A percentile compares a stretch with the other conserved stretches of the same genome.
Conservation (phyloP, 2,888 invertebrate species). For the Agonum fuliginosum region DNA sequence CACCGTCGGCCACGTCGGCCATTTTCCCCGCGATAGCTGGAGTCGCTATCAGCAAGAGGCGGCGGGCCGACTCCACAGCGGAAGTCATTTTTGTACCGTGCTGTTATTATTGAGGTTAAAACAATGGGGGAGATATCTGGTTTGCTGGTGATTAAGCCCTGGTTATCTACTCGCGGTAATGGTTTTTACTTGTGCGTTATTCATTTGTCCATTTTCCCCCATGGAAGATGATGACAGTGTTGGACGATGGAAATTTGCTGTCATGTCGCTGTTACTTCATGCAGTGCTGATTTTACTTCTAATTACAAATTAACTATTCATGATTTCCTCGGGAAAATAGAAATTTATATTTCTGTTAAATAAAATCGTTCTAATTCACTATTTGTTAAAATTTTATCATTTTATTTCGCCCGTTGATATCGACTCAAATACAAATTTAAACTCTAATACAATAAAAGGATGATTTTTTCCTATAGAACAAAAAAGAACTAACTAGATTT, state of each 20-base stretch:
- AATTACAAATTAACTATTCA: slow-evolving; percentile 10
- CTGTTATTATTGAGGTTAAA: slow-evolving; percentile 52
- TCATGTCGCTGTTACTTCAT: not conserved
- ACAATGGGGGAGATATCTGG: slow-evolving; percentile 54
- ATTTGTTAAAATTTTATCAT: too few relatives aligned
- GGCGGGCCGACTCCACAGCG: slow-evolving; percentile 1
- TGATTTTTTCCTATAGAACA: too few relatives aligned
- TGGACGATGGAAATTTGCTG: not conserved
- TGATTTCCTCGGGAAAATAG: too few relatives aligned
- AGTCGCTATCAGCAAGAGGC: slow-evolving; percentile 68
- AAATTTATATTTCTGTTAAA: too few relatives aligned
- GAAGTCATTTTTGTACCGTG: slow-evolving; percentile 45
- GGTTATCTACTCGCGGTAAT: slow-evolving; percentile 50
- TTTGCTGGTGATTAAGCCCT: slow-evolving; percentile 39
- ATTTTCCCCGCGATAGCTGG: slow-evolving; percentile 69
- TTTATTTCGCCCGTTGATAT: too few relatives aligned
- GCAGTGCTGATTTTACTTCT: not conserved
- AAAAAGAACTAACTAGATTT: too few relatives aligned
- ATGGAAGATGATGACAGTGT: not conserved
- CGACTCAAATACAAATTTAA: too few relatives aligned
- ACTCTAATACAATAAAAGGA: too few relatives aligned
- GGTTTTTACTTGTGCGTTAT: slow-evolving; percentile 49
- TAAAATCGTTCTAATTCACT: too few relatives aligned
- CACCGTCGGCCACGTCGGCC: slow-evolving; percentile 70
- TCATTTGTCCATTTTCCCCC: slow-evolving; percentile 29